Conservation (phyloP, 2,888 invertebrate species). For the Ophioninae sp. region DNA sequence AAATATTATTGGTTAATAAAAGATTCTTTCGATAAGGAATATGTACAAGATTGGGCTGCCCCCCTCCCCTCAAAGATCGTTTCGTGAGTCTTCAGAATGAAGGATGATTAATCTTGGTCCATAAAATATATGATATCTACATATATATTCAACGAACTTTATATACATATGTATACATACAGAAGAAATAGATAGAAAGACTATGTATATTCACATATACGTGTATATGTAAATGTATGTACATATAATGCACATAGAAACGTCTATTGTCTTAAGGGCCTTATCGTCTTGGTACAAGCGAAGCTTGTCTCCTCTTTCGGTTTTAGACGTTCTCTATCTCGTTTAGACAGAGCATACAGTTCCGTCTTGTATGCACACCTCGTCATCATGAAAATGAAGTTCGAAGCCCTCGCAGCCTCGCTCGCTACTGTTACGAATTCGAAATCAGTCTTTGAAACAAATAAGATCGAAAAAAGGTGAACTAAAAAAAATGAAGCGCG, state of each 20-base stretch:
- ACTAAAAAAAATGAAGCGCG: background rate
- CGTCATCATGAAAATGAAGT: background rate
- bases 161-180: too few species aligned
- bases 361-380: background rate
- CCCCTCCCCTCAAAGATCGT: background rate
- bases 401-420: conserved; percentile 1
- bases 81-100: conserved; percentile 7
- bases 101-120: conserved; percentile 16
- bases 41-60: background rate
- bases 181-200: too few species aligned
- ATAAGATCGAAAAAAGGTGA: background rate
- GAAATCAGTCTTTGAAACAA: background rate
- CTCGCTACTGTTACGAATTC: conserved; percentile 1
- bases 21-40: too few species aligned
- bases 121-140: background rate
- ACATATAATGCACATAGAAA: background rate
- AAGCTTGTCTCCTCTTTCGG: background rate
- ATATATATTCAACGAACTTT: too few species aligned
- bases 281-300: conserved; percentile 1
- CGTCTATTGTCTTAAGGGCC: background rate
- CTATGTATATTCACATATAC: background rate
- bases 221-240: background rate
- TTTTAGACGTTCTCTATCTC: conserved; percentile 11
- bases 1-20: too few species aligned
- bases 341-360: background rate